Conservation (phyloP, 2,113 vertebrate genomes). For the Atrichornis clamosus region DNA sequence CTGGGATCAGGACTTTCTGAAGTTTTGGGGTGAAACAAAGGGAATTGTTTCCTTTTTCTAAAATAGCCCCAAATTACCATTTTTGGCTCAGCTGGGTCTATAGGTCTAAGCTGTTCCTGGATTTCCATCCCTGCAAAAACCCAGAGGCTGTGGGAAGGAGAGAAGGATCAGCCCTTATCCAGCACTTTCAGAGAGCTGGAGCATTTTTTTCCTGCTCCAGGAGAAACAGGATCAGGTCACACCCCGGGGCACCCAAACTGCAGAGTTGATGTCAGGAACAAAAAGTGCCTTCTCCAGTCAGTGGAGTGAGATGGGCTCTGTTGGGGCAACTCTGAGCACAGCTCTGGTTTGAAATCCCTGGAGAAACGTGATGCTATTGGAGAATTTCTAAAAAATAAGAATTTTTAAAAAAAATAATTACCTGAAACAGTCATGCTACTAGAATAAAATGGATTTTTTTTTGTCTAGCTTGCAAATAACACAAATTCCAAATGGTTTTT, state of each 20-base stretch:
- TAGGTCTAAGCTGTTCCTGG: background rate
- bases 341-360: background rate
- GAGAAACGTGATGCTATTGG: rapidly evolving
- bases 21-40: background rate
- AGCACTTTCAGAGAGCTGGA: background rate
- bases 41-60: background rate
- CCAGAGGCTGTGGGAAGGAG: background rate
- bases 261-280: background rate
- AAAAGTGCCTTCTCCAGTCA: background rate
- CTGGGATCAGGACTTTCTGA: background rate
- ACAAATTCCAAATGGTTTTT: background rate
- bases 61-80: rapidly evolving
- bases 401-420: background rate
- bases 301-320: background rate
- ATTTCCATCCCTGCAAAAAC: background rate
- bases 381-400: background rate
- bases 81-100: background rate
- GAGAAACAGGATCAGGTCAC: background rate
- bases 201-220: background rate
- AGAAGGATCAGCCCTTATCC: background rate
- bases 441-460: background rate
- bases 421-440: background rate
- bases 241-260: rapidly evolving
- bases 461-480: background rate
- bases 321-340: background rate